These are phyloP conservation scores for Argopecten irradians DNA, from an alignment of 1,140 invertebrate species.

Conservation along the genomic window DNA sequence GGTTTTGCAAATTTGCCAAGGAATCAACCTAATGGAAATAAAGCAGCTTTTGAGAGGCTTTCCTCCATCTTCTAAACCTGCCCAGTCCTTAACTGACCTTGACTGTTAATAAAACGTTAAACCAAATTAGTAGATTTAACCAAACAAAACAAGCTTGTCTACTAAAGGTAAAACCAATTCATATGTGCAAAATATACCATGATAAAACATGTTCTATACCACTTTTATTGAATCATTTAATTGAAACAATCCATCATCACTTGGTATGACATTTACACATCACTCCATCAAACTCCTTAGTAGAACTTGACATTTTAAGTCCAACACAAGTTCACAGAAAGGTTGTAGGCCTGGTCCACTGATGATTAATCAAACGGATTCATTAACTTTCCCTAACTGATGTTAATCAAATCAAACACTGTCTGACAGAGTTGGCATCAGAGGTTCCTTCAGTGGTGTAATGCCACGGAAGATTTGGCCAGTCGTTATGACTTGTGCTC, in stretches of 20 bases:
- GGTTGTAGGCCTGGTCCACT: not conserved
- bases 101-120: too few species aligned
- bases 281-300: not conserved
- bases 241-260: not conserved
- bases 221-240: not conserved
- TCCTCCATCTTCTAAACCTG: too few species aligned
- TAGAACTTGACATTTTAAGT: not conserved
- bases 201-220: not conserved
- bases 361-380: conserved; percentile 3
- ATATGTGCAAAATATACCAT: too few species aligned
- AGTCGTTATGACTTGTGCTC: not conserved
- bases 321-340: not conserved
- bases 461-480: not conserved
- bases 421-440: not conserved
- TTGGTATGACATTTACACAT: not conserved
- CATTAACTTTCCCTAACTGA: not conserved
- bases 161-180: too few species aligned
- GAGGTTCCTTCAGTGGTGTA: not conserved
- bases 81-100: too few species aligned
- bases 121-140: too few species aligned
- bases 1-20: too few species aligned
- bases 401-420: not conserved
- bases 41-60: too few species aligned
- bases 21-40: too few species aligned
- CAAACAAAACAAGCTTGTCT: too few species aligned